Percentiles rank a stretch among this genome's conserved stretches.
phyloP scores from a whole-genome alignment of 2,797 vertebrate genomes.

The Acridotheres tristis region DNA sequence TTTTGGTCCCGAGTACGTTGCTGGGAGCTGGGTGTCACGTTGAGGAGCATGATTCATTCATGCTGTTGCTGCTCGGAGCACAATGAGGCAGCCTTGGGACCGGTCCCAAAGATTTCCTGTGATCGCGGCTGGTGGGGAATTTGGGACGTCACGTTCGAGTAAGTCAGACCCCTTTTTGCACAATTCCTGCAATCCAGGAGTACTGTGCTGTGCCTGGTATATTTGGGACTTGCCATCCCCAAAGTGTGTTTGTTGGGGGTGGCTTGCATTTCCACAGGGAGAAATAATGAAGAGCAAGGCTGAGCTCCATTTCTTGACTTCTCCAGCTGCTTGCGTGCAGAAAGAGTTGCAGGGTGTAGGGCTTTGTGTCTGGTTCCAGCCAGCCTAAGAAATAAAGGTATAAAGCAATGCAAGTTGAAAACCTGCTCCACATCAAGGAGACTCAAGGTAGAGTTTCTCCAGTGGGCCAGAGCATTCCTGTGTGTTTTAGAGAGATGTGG shows the following conservation, averaged over 20 bases:
- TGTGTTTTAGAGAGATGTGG: background rate
- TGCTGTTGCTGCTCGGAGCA: conserved; percentile 23
- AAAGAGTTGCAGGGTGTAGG: background rate
- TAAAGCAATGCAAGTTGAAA: background rate
- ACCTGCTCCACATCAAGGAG: background rate
- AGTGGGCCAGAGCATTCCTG: background rate
- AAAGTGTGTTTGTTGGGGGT: background rate
- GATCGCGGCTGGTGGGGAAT: conserved; percentile 42
- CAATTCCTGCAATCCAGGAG: background rate
- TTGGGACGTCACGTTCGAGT: conserved; percentile 36
- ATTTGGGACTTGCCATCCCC: background rate
- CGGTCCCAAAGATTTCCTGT: conserved; percentile 45
- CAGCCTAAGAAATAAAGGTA: background rate
- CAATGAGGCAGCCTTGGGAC: conserved; percentile 62
- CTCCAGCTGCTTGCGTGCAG: background rate
- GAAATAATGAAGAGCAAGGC: background rate
- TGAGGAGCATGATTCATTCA: conserved; percentile 64
- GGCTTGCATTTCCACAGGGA: background rate
- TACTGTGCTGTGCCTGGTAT: background rate
- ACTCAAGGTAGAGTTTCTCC: background rate
- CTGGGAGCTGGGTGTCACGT: conserved; percentile 55
- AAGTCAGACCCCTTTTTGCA: background rate
- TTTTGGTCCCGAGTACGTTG: conserved; percentile 44
- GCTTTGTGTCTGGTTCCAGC: background rate
- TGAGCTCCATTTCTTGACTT: background rate